Evolutionary conservation across 2,113 vertebrate genomes (phyloP).

Genomic region (Sapajus apella): DNA sequence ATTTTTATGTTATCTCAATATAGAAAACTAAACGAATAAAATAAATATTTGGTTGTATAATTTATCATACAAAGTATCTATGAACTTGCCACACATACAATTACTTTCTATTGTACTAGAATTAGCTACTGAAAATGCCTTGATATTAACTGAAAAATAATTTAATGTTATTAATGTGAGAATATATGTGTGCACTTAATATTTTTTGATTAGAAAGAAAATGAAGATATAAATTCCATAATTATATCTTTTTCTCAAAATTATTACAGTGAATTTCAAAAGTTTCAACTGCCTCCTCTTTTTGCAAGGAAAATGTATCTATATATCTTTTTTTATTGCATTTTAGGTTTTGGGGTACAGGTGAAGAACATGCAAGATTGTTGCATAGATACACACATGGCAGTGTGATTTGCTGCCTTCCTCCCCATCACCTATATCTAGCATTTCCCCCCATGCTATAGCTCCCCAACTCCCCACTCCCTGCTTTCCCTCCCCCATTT

Average conservation of each 20-base stretch:
- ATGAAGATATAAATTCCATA: not conserved
- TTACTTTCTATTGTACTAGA: not conserved
- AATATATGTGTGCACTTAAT: not conserved
- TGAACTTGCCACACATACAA: not conserved
- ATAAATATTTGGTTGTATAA: not conserved
- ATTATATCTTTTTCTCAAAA: not conserved
- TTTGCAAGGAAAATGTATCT: not conserved
- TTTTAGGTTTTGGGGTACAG: too few relatives aligned
- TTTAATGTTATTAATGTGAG: not conserved
- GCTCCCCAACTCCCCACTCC: too few relatives aligned
- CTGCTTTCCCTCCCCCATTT: too few relatives aligned
- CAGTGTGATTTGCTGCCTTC: too few relatives aligned
- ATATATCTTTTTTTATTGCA: too few relatives aligned
- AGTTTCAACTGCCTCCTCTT: not conserved
- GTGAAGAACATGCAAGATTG: too few relatives aligned
- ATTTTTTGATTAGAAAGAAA: not conserved
- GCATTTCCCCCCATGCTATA: too few relatives aligned
- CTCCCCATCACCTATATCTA: too few relatives aligned
- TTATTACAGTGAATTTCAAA: not conserved
- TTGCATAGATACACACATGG: too few relatives aligned
- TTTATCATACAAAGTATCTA: not conserved
- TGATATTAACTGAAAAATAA: not conserved
- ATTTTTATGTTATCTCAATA: not conserved
- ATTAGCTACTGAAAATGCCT: not conserved
- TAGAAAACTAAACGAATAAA: not conserved